These are phyloP conservation scores for Drosophila arizonae DNA, from an alignment of 1,140 invertebrate species.

Conservation along the genomic window DNA sequence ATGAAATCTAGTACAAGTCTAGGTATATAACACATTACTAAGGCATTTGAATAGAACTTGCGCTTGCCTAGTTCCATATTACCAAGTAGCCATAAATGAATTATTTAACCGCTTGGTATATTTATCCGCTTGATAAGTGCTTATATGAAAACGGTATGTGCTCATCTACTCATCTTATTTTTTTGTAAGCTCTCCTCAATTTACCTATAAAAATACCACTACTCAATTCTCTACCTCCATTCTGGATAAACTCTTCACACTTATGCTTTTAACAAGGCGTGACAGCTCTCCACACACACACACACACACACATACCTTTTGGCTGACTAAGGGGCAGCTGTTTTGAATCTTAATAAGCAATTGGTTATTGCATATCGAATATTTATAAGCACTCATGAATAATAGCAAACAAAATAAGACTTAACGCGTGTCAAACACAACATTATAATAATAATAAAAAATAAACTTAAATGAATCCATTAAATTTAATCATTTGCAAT, in stretches of 20 bases:
- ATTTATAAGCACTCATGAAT: neutral
- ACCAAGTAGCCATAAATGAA: no score
- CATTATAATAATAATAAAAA: neutral
- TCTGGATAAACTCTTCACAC: no score
- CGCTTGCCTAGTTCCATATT: no score
- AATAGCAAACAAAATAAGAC: neutral
- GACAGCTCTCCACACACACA: constrained; percentile 11
- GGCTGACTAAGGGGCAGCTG: constrained; percentile 22
- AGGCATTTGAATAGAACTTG: no score
- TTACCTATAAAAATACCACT: no score
- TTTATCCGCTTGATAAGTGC: neutral
- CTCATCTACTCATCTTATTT: neutral
- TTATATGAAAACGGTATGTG: no score
- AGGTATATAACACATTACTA: no score
- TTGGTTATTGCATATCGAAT: constrained; percentile 13
- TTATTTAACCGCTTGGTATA: neutral
- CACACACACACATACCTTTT: neutral
- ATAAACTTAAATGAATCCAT: neutral
- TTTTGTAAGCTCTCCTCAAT: neutral
- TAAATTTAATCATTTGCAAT: constrained; percentile 21
- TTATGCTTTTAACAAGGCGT: neutral
- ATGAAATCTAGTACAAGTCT: no score
- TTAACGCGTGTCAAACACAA: constrained; percentile 1
- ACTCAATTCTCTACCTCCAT: neutral
- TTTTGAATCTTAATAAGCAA: constrained; percentile 32